A percentile compares a stretch with the other conserved stretches of the same genome.
Conservation (phyloP, 1,140 invertebrate genomes). For the Diorhabda carinulata region DNA sequence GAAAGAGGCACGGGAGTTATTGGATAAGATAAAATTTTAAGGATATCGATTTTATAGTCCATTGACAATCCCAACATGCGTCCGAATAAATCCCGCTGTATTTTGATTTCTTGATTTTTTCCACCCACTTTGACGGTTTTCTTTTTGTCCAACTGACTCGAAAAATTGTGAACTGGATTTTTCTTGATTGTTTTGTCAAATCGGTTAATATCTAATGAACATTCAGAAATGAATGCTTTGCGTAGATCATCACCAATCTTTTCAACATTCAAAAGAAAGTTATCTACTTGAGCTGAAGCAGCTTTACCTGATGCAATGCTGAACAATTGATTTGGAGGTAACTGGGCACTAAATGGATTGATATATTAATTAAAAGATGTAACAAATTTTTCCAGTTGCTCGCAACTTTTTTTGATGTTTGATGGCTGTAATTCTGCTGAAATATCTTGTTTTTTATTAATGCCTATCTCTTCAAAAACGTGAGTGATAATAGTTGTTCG, state of each 20-base stretch:
- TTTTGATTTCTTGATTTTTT: constrained; percentile 12
- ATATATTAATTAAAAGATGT: constrained; percentile 25
- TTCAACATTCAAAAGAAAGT: background rate
- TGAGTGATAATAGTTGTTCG: constrained; percentile 30
- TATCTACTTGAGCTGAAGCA: constrained; percentile 7
- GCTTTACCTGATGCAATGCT: constrained; percentile 30
- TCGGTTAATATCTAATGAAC: background rate
- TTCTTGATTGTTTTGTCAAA: too few relatives aligned
- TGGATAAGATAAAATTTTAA: too few relatives aligned
- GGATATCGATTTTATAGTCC: too few relatives aligned
- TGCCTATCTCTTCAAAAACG: constrained; percentile 21
- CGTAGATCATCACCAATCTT: constrained; percentile 9
- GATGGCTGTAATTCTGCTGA: constrained; percentile 23
- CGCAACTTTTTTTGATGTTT: constrained; percentile 28
- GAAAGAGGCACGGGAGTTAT: too few relatives aligned
- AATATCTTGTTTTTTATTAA: constrained; percentile 3
- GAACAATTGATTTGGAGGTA: constrained; percentile 26
- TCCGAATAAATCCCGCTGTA: background rate
- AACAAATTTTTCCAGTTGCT: constrained; percentile 26
- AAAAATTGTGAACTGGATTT: too few relatives aligned
- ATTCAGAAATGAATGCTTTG: constrained; percentile 12
- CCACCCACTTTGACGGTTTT: constrained; percentile 4
- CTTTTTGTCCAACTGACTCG: too few relatives aligned
- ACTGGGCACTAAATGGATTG: constrained; percentile 26
- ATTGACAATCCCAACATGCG: too few relatives aligned